Evolutionary conservation across 2,113 vertebrate genomes (phyloP).

Genomic region (Struthidea cinerea): DNA sequence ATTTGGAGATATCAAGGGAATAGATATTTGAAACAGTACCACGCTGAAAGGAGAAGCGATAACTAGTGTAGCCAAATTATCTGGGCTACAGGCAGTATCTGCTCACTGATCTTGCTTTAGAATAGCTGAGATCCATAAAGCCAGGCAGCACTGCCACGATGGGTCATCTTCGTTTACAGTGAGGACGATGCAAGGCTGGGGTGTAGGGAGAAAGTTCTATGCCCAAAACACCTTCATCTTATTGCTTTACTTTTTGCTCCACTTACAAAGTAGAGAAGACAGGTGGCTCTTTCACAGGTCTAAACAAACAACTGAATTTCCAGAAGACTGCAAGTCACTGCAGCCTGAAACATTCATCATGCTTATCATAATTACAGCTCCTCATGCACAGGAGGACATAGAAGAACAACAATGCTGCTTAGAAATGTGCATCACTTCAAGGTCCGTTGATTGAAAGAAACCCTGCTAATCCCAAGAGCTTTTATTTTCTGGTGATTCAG

Average conservation of each 20-base stretch:
- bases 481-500: not conserved
- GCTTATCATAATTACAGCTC: not conserved
- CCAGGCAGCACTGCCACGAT: not conserved
- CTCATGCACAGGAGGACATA: not conserved
- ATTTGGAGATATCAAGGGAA: not conserved
- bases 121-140: not conserved
- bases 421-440: not conserved
- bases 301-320: not conserved
- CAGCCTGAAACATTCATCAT: not conserved
- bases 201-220: not conserved
- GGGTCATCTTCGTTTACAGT: not conserved
- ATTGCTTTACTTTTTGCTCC: not conserved
- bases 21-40: not conserved
- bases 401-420: not conserved
- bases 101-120: not conserved
- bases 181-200: not conserved
- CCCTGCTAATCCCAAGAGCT: not conserved
- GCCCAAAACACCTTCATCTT: not conserved
- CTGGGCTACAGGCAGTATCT: not conserved
- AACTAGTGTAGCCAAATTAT: not conserved
- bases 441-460: not conserved
- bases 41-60: accelerated
- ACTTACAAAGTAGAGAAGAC: not conserved
- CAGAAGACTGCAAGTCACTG: not conserved
- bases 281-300: not conserved